Percentiles rank a stretch among this genome's conserved stretches.
These are phyloP conservation scores for Aporophyla lueneburgensis DNA, from an alignment of 2,888 invertebrate species.

Conservation along the genomic window DNA sequence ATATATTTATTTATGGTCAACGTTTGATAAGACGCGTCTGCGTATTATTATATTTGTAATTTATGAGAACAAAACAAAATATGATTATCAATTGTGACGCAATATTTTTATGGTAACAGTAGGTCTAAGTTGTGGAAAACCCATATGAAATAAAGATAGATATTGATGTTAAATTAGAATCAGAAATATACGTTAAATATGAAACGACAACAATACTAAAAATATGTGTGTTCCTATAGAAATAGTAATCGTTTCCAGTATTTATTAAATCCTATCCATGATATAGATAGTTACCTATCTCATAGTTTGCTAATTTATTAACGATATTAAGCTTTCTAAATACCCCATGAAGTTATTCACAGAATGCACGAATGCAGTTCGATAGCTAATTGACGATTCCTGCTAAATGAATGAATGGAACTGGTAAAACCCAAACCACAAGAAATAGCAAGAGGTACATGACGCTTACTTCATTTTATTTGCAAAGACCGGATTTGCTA, in stretches of 20 bases:
- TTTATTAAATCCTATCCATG: no score
- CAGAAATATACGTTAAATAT: background rate
- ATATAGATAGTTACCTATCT: background rate
- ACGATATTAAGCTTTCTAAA: background rate
- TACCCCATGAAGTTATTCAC: slow-evolving; percentile 3
- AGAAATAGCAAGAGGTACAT: slow-evolving; percentile 29
- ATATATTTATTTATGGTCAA: background rate
- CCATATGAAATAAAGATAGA: no score
- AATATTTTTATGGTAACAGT: background rate
- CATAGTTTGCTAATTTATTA: background rate
- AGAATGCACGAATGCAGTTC: slow-evolving; percentile 1
- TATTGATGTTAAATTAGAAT: background rate
- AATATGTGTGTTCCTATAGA: background rate
- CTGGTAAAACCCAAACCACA: slow-evolving; percentile 55
- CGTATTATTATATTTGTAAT: no score
- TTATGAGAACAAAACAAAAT: no score
- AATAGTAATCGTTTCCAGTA: background rate
- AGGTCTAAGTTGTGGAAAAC: background rate
- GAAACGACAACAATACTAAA: background rate
- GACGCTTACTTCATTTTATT: slow-evolving; percentile 58
- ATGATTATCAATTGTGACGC: background rate
- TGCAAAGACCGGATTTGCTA: slow-evolving; percentile 27
- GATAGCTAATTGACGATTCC: background rate
- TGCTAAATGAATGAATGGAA: slow-evolving; percentile 31
- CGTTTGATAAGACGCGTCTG: background rate